phyloP scores from a whole-genome alignment of 2,888 invertebrate genomes.

The Phengaris alcon region DNA sequence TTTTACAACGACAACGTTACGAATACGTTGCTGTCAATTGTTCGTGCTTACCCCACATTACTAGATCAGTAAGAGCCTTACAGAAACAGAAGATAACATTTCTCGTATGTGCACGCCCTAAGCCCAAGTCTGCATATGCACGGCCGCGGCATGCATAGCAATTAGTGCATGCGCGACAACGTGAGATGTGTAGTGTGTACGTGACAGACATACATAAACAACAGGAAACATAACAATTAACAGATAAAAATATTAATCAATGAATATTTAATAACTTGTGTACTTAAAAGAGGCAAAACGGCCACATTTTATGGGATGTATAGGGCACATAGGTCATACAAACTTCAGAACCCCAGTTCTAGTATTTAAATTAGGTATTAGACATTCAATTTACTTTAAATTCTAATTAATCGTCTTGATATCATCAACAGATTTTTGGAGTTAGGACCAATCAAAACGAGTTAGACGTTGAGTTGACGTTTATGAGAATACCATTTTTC shows the following conservation, averaged over 20 bases:
- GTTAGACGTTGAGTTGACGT: too few species aligned
- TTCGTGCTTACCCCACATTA: too few species aligned
- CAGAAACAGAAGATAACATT: not conserved
- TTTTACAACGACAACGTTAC: too few species aligned
- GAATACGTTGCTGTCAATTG: too few species aligned
- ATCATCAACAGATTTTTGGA: too few species aligned
- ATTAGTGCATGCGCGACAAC: slow-evolving; percentile 5
- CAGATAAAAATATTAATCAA: not conserved
- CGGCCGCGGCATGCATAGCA: slow-evolving; percentile 18
- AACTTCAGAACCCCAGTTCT: too few species aligned
- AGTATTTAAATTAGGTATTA: too few species aligned
- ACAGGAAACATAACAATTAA: slow-evolving; percentile 18
- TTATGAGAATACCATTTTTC: too few species aligned
- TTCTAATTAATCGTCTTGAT: too few species aligned
- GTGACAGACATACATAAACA: slow-evolving; percentile 11
- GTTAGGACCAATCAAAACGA: too few species aligned
- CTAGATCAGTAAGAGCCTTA: too few species aligned
- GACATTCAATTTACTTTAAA: too few species aligned
- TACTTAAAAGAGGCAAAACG: not conserved
- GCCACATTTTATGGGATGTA: not conserved
- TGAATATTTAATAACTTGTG: not conserved
- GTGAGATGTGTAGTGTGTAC: not conserved
- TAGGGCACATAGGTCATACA: not conserved
- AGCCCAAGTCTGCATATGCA: slow-evolving; percentile 10
- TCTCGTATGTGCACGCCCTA: not conserved